phyloP scores from a whole-genome alignment of 2,888 invertebrate genomes.

The Thecocarcelia acutangulata region DNA sequence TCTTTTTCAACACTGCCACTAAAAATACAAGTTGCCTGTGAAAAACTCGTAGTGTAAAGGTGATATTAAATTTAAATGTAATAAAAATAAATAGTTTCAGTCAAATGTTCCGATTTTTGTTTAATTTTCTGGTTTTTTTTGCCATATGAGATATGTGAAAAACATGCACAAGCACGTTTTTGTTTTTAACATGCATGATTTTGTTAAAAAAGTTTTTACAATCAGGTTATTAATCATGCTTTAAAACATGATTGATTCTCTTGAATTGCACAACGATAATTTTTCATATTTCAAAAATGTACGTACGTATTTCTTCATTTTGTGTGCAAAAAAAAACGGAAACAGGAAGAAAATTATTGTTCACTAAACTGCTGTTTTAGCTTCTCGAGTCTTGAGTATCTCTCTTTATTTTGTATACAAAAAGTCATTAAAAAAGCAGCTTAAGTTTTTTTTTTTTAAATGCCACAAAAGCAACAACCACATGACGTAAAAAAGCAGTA shows the following conservation, averaged over 20 bases:
- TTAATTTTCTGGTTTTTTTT: no score
- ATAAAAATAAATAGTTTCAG: no score
- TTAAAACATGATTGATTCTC: slow-evolving; percentile 51
- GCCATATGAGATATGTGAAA: no score
- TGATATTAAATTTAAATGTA: not conserved
- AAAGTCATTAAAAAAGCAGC: slow-evolving; percentile 31
- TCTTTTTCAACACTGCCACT: no score
- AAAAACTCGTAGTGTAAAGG: no score
- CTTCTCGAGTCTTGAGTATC: slow-evolving; percentile 13
- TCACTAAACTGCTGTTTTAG: slow-evolving; percentile 22
- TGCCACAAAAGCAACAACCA: slow-evolving; percentile 27
- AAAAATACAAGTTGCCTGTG: no score
- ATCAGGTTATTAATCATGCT: slow-evolving; percentile 54
- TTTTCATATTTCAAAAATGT: slow-evolving; percentile 23
- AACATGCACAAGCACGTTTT: no score
- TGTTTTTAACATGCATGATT: not conserved
- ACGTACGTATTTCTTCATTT: not conserved
- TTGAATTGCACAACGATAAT: slow-evolving; percentile 14
- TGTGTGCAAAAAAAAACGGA: slow-evolving; percentile 47
- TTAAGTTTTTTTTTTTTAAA: slow-evolving; percentile 2
- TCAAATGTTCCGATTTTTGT: no score
- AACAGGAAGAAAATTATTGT: slow-evolving; percentile 62
- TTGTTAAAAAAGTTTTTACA: not conserved
- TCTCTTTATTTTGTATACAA: slow-evolving; percentile 14
- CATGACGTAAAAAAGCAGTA: slow-evolving; percentile 9